These are phyloP conservation scores for Crotalus helleri DNA, from an alignment of 2,113 vertebrate species.

Conservation along the genomic window DNA sequence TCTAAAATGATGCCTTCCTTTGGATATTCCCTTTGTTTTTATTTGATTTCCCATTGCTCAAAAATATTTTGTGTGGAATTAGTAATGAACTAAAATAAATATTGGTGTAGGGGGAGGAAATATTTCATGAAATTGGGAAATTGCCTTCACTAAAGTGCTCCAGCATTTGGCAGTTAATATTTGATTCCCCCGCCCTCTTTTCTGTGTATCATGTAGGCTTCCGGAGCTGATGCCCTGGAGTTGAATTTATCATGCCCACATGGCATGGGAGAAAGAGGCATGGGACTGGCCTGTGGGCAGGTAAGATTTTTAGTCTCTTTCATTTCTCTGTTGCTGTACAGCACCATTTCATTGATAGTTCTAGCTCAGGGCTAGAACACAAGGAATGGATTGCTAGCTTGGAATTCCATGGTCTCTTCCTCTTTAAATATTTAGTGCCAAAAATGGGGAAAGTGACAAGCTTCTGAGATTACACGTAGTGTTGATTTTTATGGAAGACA, in stretches of 20 bases:
- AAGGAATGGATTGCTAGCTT: constrained; percentile 45
- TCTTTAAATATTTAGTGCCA: constrained; percentile 71
- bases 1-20: not conserved
- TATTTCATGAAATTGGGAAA: constrained; percentile 12
- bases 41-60: not conserved
- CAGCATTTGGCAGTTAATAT: constrained; percentile 30
- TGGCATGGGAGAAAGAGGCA: constrained; percentile 95
- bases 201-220: constrained; percentile 67
- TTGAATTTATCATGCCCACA: constrained; percentile 95
- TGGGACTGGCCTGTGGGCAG: constrained; percentile 96
- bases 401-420: constrained; percentile 49
- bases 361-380: constrained; percentile 41
- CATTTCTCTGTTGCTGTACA: constrained; percentile 26
- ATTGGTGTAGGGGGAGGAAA: not conserved
- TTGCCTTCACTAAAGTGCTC: constrained; percentile 1
- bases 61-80: constrained; percentile 12
- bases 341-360: not conserved
- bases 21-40: not conserved
- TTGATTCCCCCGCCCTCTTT: constrained; percentile 27
- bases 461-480: constrained; percentile 54
- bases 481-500: constrained; percentile 63
- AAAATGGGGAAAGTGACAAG: constrained; percentile 54
- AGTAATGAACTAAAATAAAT: constrained; percentile 24
- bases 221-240: constrained; percentile 93
- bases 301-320: constrained; percentile 63